Evolutionary conservation across 2,797 vertebrate species (phyloP).

Genomic region (Pseudochirops corinnae): DNA sequence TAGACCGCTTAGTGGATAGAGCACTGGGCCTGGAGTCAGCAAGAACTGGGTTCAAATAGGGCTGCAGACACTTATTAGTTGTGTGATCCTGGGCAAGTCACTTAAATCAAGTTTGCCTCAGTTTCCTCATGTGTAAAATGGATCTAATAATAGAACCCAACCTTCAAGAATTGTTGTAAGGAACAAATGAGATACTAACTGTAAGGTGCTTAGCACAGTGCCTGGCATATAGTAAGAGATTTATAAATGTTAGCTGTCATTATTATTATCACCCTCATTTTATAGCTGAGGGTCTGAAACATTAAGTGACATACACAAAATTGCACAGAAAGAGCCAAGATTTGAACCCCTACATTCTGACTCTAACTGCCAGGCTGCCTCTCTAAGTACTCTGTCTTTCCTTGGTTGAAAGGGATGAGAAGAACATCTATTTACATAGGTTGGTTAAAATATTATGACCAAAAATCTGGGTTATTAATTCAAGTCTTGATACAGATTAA

Average conservation of each 20-base stretch:
- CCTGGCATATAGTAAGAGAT: neutral
- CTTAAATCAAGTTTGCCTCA: neutral
- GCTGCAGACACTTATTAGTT: neutral
- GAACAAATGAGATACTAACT: neutral
- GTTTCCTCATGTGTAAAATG: neutral
- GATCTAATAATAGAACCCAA: neutral
- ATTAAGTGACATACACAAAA: neutral
- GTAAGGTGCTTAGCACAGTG: neutral
- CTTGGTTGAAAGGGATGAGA: neutral
- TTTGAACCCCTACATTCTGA: neutral
- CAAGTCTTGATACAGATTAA: neutral
- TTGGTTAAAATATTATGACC: neutral
- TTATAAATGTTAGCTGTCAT: neutral
- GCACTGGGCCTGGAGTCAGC: neutral
- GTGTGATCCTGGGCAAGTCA: neutral
- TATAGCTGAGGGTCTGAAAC: neutral
- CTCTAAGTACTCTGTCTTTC: neutral
- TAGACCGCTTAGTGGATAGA: neutral
- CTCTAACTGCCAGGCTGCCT: neutral
- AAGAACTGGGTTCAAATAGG: neutral
- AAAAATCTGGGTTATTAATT: neutral
- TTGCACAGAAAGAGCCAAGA: neutral
- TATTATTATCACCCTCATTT: neutral
- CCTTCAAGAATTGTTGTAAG: neutral
- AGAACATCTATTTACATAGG: neutral